phyloP scores from a whole-genome alignment of 2,888 invertebrate genomes.

The Cylloceria caligata region DNA sequence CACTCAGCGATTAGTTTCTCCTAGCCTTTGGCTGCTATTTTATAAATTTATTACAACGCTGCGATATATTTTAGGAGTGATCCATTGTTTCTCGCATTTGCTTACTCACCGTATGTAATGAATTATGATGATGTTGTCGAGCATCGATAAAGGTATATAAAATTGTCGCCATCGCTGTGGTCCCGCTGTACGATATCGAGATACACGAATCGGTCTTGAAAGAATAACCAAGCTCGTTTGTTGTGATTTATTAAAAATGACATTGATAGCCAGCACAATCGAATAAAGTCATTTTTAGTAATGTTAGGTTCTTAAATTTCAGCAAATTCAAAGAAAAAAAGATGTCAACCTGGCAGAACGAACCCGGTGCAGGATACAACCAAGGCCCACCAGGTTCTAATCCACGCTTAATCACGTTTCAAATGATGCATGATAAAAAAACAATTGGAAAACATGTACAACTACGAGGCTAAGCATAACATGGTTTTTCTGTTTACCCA shows the following conservation, averaged over 20 bases:
- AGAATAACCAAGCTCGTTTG: not conserved
- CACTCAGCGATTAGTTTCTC: not conserved
- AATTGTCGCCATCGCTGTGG: no score
- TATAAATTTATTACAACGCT: not conserved
- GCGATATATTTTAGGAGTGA: not conserved
- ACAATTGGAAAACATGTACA: not conserved
- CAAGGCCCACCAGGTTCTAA: conserved; percentile 83
- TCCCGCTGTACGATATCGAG: no score
- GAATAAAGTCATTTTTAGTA: conserved; percentile 58
- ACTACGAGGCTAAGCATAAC: not conserved
- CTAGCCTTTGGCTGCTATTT: not conserved
- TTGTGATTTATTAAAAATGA: not conserved
- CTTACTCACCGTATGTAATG: not conserved
- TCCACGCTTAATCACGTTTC: conserved; percentile 56
- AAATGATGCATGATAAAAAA: not conserved
- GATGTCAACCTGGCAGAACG: conserved; percentile 83
- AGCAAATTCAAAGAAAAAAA: conserved; percentile 76
- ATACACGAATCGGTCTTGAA: no score
- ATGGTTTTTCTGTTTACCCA: not conserved
- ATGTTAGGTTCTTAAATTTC: conserved; percentile 78
- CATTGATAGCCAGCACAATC: not conserved
- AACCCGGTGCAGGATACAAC: conserved; percentile 81
- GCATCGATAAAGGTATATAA: no score
- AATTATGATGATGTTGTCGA: no score
- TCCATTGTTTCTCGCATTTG: not conserved